phyloP scores from a whole-genome alignment of 2,888 invertebrate species.

The Unio pictorum region DNA sequence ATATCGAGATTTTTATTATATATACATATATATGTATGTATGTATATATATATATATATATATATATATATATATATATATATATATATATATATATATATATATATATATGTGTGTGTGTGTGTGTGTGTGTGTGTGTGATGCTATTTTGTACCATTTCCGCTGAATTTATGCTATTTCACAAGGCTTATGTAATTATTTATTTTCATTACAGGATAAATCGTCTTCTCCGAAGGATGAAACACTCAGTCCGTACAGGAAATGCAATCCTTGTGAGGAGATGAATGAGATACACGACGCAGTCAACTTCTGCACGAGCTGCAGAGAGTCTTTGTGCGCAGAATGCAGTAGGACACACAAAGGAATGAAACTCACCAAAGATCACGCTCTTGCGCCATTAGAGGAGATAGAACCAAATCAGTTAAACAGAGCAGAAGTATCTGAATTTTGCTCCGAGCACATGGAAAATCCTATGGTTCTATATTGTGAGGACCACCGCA shows the following conservation, averaged over 20 bases:
- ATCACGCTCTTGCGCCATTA: conserved; percentile 31
- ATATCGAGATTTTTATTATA: too few species aligned
- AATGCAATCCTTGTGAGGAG: conserved; percentile 31
- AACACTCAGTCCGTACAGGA: conserved; percentile 3
- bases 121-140: too few species aligned
- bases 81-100: too few species aligned
- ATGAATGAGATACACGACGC: conserved; percentile 24
- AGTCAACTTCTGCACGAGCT: conserved; percentile 35
- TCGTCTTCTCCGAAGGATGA: too few species aligned
- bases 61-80: too few species aligned
- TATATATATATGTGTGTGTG: too few species aligned
- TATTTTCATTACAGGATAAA: too few species aligned
- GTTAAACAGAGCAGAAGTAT: conserved; percentile 19
- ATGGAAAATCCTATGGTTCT: conserved; percentile 29
- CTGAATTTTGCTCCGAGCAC: conserved; percentile 32
- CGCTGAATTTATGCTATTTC: too few species aligned
- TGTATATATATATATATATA: too few species aligned
- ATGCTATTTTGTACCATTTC: too few species aligned
- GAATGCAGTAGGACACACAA: conserved; percentile 35
- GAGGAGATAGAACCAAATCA: conserved; percentile 25
- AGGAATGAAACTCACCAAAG: conserved; percentile 33
- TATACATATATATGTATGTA: too few species aligned
- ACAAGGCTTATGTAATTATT: too few species aligned
- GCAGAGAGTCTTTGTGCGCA: conserved; percentile 30
- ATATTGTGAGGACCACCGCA: conserved; percentile 33